Evolutionary conservation across 2,888 invertebrate species (phyloP), one percentile per base, ranked within the genome.

Genomic region (Nezara viridula): DNA sequence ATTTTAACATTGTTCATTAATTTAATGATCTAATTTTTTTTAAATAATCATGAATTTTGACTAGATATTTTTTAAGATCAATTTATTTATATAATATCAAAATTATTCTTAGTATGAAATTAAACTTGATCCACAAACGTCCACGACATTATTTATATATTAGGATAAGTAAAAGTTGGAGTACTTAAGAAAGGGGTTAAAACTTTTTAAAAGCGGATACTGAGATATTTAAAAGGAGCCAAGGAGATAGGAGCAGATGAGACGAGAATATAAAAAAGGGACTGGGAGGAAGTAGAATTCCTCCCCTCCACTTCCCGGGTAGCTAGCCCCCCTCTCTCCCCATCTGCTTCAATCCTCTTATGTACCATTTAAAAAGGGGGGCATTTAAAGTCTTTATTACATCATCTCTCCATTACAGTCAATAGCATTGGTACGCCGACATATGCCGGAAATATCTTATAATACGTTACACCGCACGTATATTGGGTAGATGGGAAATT

Each of bases 331-430:
- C 27, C 60, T 27, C 27, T 60, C 66, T 37, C 44, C 27, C 60
- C 60, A 60, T 60, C 66, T 37, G 32, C 37, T 37, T 21, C 66
- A 37, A 73, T 73, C 66, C 66, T 66, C 32, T 66, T 66, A 66
- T 66, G 66, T 66, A 32, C 66, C 66, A 73, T 73, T 73, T 73
- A 73, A 73, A 73, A 32, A 73, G 66, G 37, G 66, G 37, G 66
- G 19, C 32, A 73, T 73, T 73, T 73, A 73, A 73, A 73, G 32
- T 73, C 37, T 73, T 27, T 19, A 32, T 73, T 73, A 60, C 60
- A 60, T 60, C 60, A 60, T 32, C 66, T 6, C 19, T 6, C 66
- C 19, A 73, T 73, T 73, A 73, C 37, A 21, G 66, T 32, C 32
- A 73, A 73, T 37, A 37, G 0, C 66, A 37, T 21, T 73, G 66